phyloP scores from a whole-genome alignment of 2,113 vertebrate genomes.

The Motacilla alba region DNA sequence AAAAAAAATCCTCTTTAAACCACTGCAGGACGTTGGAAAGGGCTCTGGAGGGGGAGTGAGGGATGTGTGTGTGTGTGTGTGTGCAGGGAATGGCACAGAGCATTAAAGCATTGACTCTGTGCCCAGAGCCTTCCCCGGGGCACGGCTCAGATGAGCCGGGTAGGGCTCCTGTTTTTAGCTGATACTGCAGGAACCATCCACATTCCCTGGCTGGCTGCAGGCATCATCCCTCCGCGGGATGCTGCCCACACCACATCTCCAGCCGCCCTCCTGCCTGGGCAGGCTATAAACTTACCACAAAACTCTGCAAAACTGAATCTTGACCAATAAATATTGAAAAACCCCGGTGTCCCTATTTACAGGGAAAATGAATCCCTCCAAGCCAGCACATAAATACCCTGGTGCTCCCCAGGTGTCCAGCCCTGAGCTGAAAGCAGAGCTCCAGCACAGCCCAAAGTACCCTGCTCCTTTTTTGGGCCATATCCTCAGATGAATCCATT shows the following conservation, averaged over 20 bases:
- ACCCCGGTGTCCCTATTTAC: neutral
- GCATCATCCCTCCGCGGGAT: neutral
- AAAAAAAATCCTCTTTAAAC: neutral
- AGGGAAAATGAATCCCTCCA: neutral
- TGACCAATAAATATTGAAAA: neutral
- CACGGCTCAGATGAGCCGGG: neutral
- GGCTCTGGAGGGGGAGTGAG: neutral
- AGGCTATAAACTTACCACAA: neutral
- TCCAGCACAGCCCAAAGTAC: neutral
- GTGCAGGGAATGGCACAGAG: neutral
- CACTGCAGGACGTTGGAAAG: neutral
- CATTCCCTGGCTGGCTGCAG: neutral
- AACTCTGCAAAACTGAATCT: neutral
- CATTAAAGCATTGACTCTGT: neutral
- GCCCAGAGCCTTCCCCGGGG: neutral
- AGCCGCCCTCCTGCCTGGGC: neutral
- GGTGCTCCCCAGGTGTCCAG: neutral
- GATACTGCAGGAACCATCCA: neutral
- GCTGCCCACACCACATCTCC: neutral
- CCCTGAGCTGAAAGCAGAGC: neutral
- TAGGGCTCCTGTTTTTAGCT: neutral
- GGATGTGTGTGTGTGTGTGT: neutral
- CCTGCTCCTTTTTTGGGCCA: neutral
- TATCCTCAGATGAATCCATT: neutral
- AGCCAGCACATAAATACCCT: neutral